phyloP scores from a whole-genome alignment of 2,113 vertebrate species.

The Boleophthalmus pectinirostris region DNA sequence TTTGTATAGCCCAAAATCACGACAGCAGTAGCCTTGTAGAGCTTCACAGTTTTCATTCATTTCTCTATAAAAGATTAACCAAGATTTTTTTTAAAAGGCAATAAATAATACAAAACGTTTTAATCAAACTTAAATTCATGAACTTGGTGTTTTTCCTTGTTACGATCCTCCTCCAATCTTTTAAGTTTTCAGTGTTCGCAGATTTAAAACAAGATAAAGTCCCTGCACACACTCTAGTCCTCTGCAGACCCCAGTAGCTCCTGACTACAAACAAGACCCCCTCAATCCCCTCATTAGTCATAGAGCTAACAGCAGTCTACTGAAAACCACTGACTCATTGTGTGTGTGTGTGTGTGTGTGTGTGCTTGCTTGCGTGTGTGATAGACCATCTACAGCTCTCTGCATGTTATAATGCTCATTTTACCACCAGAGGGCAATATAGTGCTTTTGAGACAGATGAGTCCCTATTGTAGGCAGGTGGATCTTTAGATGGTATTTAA shows the following conservation, averaged over 20 bases:
- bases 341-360: neutral
- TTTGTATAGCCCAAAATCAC: too few species aligned
- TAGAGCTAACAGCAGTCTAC: constrained; percentile 24
- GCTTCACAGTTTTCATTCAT: too few species aligned
- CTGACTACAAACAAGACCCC: constrained; percentile 24
- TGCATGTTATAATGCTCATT: neutral
- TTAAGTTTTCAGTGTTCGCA: neutral
- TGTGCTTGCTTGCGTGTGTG: too few species aligned
- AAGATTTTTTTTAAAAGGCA: too few species aligned
- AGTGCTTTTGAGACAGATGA: constrained; percentile 9
- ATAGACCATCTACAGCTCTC: neutral
- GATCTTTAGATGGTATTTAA: neutral
- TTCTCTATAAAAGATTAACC: too few species aligned
- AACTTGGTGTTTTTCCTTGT: neutral
- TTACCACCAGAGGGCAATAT: constrained; percentile 42
- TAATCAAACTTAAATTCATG: too few species aligned
- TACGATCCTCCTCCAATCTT: neutral
- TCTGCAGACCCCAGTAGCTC: constrained; percentile 17
- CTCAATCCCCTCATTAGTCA: constrained; percentile 47
- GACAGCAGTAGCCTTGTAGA: too few species aligned
- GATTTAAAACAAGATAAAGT: constrained; percentile 33
- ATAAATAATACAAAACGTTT: too few species aligned
- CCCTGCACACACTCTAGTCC: constrained; percentile 17
- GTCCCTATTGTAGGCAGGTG: neutral
- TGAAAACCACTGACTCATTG: constrained; percentile 50